A percentile compares a stretch with the other conserved stretches of the same genome.
Conservation (phyloP, 2,888 invertebrate species). For the Phortica magna region DNA sequence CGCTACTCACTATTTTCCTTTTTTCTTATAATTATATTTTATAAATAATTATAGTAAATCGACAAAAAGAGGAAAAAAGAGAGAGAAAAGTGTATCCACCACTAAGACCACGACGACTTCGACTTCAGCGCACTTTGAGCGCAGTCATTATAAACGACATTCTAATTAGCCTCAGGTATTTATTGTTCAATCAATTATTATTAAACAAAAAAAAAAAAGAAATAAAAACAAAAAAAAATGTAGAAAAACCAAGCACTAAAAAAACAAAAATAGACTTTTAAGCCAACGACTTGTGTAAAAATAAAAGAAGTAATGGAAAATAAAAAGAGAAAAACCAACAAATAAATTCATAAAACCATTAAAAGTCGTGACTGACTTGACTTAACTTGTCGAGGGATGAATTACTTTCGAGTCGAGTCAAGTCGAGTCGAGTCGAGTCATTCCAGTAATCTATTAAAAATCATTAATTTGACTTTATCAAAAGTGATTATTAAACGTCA, state of each 20-base stretch:
- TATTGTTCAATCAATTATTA: not conserved
- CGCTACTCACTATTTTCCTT: not conserved
- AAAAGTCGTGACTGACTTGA: slow-evolving; percentile 17
- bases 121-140: too few relatives aligned
- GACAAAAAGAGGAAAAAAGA: not conserved
- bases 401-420: not conserved
- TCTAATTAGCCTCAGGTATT: not conserved
- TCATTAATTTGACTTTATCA: slow-evolving; percentile 27
- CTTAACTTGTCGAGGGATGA: not conserved
- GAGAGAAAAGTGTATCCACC: too few relatives aligned
- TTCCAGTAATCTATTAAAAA: slow-evolving; percentile 18
- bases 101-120: too few relatives aligned
- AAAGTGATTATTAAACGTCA: slow-evolving; percentile 13
- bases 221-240: not conserved
- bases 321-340: not conserved
- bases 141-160: not conserved
- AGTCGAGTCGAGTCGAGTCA: slow-evolving; percentile 8
- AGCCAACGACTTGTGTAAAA: slow-evolving; percentile 27
- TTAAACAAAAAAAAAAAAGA: slow-evolving; percentile 22
- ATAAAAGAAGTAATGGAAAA: slow-evolving; percentile 11
- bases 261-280: slow-evolving; percentile 28
- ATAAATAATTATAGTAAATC: not conserved
- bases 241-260: slow-evolving; percentile 1
- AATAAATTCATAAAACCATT: slow-evolving; percentile 19
- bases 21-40: not conserved